Percentiles rank a stretch among this genome's conserved stretches.
Conservation (phyloP, 2,797 vertebrate species). For the Enteromius treurensis region DNA sequence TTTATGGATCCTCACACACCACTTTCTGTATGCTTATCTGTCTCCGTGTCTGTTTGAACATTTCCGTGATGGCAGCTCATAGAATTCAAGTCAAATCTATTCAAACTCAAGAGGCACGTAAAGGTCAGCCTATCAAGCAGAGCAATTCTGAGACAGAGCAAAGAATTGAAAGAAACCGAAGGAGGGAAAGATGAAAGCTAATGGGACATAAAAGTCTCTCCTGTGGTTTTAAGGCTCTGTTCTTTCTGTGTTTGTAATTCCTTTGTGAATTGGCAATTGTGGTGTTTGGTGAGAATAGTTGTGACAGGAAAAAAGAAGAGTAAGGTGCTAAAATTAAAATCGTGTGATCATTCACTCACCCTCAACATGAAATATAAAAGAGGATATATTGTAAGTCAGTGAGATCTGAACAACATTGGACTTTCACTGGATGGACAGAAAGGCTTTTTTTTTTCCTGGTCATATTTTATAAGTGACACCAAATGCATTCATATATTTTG, state of each 20-base stretch:
- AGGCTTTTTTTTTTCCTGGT: not conserved
- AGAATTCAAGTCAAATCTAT: conserved; percentile 58
- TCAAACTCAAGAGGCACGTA: conserved; percentile 54
- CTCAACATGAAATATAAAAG: not conserved
- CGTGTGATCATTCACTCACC: no score
- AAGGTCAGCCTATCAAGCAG: conserved; percentile 58
- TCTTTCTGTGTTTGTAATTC: conserved; percentile 31
- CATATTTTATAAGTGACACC: not conserved
- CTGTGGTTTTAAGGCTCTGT: conserved; percentile 5
- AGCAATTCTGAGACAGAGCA: conserved; percentile 44
- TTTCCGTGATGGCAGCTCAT: conserved; percentile 52
- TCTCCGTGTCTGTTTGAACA: conserved; percentile 55
- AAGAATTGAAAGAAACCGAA: not conserved
- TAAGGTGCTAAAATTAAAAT: not conserved
- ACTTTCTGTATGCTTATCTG: conserved; percentile 28
- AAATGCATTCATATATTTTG: not conserved
- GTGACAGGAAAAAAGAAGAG: not conserved
- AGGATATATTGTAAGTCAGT: not conserved
- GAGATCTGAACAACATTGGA: not conserved
- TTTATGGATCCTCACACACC: conserved; percentile 1
- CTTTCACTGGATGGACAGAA: not conserved
- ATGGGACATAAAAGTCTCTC: conserved; percentile 35
- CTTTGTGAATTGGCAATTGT: not conserved
- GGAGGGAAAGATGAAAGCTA: conserved; percentile 19
- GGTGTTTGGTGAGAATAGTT: not conserved